These are phyloP conservation scores for Cuniculus paca DNA, from an alignment of 2,797 vertebrate genomes.

Conservation along the genomic window DNA sequence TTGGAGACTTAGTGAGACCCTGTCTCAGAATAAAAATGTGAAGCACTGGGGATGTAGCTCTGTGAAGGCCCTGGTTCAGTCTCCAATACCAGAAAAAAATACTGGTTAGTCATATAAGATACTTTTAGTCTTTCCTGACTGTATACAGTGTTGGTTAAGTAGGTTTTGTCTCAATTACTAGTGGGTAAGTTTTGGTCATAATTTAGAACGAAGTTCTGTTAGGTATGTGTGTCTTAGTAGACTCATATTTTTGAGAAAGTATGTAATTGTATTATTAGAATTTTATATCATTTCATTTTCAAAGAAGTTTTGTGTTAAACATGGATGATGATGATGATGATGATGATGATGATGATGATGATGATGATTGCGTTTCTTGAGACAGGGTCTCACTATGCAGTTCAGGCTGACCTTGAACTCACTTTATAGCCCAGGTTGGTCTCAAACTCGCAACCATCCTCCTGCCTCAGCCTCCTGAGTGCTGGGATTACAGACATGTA, in stretches of 20 bases:
- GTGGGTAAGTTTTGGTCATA: slow-evolving; percentile 39
- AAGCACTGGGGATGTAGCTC: not conserved
- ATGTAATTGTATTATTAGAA: slow-evolving; percentile 52
- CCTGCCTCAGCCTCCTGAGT: too few species aligned
- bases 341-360: too few species aligned
- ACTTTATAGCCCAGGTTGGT: too few species aligned
- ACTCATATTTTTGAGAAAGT: slow-evolving; percentile 20
- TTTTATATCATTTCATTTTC: not conserved
- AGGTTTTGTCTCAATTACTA: slow-evolving; percentile 48
- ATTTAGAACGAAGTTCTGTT: slow-evolving; percentile 50
- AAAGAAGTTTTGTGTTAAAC: slow-evolving; percentile 38
- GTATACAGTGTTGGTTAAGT: not conserved
- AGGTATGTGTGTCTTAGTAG: not conserved
- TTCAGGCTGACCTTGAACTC: too few species aligned
- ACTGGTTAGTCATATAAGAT: not conserved
- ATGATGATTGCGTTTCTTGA: too few species aligned
- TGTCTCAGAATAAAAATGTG: not conserved
- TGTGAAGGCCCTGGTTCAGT: not conserved
- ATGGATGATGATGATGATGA: too few species aligned
- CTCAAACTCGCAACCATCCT: too few species aligned
- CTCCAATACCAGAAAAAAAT: not conserved
- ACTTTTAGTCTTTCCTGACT: slow-evolving; percentile 46
- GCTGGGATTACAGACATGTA: too few species aligned
- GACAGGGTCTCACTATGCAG: too few species aligned
- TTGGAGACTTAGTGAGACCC: not conserved